These are phyloP conservation scores for Aporophyla nigra DNA, from an alignment of 2,888 invertebrate species.

Conservation along the genomic window DNA sequence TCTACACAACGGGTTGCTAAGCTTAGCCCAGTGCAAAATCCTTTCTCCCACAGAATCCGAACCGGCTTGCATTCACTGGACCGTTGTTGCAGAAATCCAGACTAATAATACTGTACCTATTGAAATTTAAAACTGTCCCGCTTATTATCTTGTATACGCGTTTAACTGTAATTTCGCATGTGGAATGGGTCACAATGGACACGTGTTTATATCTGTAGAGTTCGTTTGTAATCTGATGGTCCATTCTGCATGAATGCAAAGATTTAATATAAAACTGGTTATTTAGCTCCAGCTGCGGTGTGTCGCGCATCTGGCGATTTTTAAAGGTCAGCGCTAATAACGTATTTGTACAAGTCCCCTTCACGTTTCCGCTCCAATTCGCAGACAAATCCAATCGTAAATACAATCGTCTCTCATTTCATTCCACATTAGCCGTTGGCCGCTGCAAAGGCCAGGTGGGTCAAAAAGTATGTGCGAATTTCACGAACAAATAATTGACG, in stretches of 20 bases:
- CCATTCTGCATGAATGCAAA: background rate
- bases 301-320: constrained; percentile 5
- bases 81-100: background rate
- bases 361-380: constrained; percentile 17
- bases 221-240: constrained; percentile 5
- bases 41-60: background rate
- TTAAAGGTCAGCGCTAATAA: background rate
- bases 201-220: constrained; percentile 21
- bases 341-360: constrained; percentile 20
- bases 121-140: constrained; percentile 1
- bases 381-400: background rate
- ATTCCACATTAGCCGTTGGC: background rate
- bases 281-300: constrained; percentile 19
- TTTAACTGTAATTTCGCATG: constrained; percentile 28
- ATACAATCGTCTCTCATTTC: constrained; percentile 4
- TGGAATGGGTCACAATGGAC: constrained; percentile 15
- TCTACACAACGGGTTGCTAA: background rate
- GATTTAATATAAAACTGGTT: background rate
- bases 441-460: constrained; percentile 10
- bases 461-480: background rate
- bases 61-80: background rate
- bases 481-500: background rate
- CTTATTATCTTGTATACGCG: background rate
- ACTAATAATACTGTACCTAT: constrained; percentile 18
- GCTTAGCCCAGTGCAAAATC: background rate